phyloP scores from a whole-genome alignment of 2,797 vertebrate genomes.

The Darevskia nairensis region DNA sequence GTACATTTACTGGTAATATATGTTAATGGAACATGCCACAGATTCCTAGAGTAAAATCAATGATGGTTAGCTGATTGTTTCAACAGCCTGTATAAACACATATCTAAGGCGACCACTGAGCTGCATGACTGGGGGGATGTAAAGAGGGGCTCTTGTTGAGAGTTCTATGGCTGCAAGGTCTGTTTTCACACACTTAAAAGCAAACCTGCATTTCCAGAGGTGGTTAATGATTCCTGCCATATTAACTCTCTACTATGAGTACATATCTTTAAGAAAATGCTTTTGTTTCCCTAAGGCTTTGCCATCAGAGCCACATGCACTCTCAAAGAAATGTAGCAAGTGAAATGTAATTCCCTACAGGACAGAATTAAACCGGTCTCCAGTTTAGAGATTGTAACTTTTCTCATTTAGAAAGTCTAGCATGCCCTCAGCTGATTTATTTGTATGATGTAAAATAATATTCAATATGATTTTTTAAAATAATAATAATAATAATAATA shows the following conservation, averaged over 20 bases:
- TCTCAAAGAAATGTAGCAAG: background rate
- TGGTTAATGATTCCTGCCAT: background rate
- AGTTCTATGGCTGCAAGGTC: background rate
- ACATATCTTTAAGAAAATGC: background rate
- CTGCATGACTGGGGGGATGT: background rate
- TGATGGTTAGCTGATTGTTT: background rate
- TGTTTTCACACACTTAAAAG: background rate
- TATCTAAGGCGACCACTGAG: background rate
- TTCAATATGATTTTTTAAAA: background rate
- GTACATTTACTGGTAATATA: conserved; percentile 88
- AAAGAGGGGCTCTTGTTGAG: background rate
- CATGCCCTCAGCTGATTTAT: background rate
- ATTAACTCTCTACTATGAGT: background rate
- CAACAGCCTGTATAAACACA: background rate
- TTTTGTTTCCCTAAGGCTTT: background rate
- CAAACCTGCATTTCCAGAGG: background rate
- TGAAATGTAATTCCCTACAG: background rate
- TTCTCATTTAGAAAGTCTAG: background rate
- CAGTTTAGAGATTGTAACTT: background rate
- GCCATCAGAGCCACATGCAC: background rate
- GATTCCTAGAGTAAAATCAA: conserved; percentile 74
- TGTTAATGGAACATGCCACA: conserved; percentile 93
- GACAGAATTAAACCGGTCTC: background rate
- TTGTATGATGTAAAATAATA: background rate
- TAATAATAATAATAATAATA: too few species aligned